These are phyloP conservation scores for Calidris pygmaea DNA, from an alignment of 2,113 vertebrate genomes.

Conservation along the genomic window DNA sequence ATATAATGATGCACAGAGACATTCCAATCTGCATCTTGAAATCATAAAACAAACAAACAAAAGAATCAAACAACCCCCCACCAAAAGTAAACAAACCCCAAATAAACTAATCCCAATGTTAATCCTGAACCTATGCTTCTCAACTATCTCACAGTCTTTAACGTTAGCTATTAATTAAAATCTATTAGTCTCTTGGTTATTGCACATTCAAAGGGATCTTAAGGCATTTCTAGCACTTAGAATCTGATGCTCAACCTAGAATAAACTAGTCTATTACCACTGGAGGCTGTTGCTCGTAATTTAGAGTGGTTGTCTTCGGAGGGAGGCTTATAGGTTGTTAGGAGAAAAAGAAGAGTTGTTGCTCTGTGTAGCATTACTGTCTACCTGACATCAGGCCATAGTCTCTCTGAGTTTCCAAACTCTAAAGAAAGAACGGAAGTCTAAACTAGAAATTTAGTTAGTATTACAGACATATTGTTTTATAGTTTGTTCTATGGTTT, in stretches of 20 bases:
- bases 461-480: background rate
- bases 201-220: background rate
- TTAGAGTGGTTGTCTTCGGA: background rate
- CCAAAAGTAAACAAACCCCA: background rate
- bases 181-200: background rate
- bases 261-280: background rate
- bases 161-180: background rate
- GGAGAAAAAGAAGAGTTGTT: background rate
- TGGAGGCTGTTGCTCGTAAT: background rate
- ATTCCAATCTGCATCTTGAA: background rate
- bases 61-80: background rate
- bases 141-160: background rate
- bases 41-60: background rate
- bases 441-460: background rate
- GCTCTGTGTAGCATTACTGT: background rate
- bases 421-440: background rate
- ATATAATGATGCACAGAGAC: background rate
- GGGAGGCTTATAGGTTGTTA: background rate
- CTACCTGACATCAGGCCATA: background rate
- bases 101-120: background rate
- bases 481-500: background rate
- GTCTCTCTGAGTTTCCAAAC: background rate
- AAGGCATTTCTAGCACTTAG: background rate
- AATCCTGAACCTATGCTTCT: background rate
- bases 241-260: background rate